Evolutionary conservation across 2,797 vertebrate genomes (phyloP).

Genomic region (Crax fasciolata): DNA sequence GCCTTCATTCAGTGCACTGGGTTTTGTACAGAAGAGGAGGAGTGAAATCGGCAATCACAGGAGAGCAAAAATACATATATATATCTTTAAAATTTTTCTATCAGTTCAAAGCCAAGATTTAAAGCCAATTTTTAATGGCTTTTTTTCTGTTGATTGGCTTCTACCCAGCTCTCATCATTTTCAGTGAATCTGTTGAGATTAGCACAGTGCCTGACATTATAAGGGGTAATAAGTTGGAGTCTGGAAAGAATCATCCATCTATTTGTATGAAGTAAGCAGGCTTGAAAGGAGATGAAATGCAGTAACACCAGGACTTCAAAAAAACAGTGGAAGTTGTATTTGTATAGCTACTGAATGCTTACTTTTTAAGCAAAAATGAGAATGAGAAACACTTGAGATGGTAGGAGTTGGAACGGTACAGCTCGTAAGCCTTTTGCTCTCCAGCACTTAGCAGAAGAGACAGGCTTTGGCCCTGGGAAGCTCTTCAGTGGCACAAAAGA

Average conservation of each 20-base stretch:
- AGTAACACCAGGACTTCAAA: background rate
- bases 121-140: constrained; percentile 49
- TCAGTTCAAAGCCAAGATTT: constrained; percentile 29
- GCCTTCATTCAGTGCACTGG: background rate
- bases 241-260: constrained; percentile 29
- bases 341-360: background rate
- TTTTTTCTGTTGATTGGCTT: constrained; percentile 45
- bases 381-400: background rate
- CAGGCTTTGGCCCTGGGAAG: background rate
- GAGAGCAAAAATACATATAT: background rate
- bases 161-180: constrained; percentile 58
- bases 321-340: background rate
- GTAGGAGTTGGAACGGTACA: background rate
- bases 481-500: background rate
- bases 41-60: background rate
- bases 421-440: background rate
- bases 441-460: background rate
- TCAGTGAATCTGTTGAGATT: constrained; percentile 73
- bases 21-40: constrained; percentile 14
- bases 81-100: background rate
- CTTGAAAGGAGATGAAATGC: background rate
- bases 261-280: constrained; percentile 58
- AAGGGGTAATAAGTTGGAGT: constrained; percentile 70
- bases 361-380: background rate
- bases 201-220: constrained; percentile 64